phyloP scores from a whole-genome alignment of 2,797 vertebrate genomes.

The Poeciliopsis paucimaculata region DNA sequence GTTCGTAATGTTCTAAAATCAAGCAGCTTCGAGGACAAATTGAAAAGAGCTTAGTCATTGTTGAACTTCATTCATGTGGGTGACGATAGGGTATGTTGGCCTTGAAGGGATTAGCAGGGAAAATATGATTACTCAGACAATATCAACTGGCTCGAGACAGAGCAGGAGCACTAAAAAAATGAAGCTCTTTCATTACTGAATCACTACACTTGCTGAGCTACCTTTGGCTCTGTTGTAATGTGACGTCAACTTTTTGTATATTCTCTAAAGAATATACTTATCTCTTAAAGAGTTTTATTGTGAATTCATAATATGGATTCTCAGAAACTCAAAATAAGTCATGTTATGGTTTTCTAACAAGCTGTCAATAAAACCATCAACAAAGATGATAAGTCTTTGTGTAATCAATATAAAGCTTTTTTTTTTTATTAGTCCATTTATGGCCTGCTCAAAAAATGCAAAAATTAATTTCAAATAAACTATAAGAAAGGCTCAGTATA shows the following conservation, averaged over 20 bases:
- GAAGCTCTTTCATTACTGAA: background rate
- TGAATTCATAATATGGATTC: background rate
- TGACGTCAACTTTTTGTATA: background rate
- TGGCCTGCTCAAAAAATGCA: background rate
- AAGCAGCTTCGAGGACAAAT: constrained; percentile 59
- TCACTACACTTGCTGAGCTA: constrained; percentile 1
- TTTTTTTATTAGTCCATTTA: background rate
- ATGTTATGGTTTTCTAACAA: background rate
- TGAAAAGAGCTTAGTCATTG: constrained; percentile 72
- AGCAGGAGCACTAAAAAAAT: background rate
- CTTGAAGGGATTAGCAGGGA: constrained; percentile 67
- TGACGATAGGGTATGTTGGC: constrained; percentile 53
- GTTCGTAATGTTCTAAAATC: constrained; percentile 61
- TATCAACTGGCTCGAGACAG: constrained; percentile 48
- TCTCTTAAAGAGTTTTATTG: background rate
- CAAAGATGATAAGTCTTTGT: background rate
- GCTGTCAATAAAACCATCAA: background rate
- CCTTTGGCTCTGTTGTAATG: background rate
- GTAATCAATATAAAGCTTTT: background rate
- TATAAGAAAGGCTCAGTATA: background rate
- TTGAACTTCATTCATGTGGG: constrained; percentile 64
- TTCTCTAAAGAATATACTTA: background rate
- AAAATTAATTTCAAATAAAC: background rate
- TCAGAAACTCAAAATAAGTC: background rate
- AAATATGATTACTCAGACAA: constrained; percentile 64